Percentiles rank a stretch among this genome's conserved stretches.
These are phyloP conservation scores for Corapipo altera DNA, from an alignment of 2,113 vertebrate genomes.

Conservation along the genomic window DNA sequence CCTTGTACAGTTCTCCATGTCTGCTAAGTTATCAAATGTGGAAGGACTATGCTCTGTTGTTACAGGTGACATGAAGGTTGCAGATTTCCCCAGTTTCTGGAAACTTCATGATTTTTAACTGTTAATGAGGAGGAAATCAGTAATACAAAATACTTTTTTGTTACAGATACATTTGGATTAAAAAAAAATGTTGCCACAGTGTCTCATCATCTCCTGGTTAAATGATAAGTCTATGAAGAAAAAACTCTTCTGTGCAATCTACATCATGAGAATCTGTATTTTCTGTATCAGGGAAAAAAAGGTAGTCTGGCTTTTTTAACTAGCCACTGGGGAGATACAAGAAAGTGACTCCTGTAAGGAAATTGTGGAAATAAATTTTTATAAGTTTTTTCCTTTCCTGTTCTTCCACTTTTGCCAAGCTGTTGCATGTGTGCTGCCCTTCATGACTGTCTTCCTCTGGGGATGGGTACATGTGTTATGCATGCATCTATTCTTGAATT, in stretches of 20 bases:
- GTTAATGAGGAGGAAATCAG: neutral
- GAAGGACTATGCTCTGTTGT: neutral
- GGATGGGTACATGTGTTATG: fast-evolving
- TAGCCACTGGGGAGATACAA: neutral
- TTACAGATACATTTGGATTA: neutral
- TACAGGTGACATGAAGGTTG: neutral
- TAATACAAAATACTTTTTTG: neutral
- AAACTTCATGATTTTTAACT: neutral
- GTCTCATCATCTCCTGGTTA: neutral
- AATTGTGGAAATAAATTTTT: neutral
- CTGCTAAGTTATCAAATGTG: neutral
- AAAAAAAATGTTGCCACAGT: neutral
- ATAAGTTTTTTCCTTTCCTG: fast-evolving
- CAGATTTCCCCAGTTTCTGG: neutral
- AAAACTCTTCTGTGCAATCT: neutral
- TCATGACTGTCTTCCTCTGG: neutral
- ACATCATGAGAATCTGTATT: neutral
- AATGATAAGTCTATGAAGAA: neutral
- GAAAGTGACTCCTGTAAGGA: neutral
- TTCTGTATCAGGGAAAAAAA: neutral
- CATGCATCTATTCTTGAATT: neutral
- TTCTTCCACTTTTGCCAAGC: neutral
- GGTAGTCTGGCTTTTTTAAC: neutral
- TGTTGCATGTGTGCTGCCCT: neutral
- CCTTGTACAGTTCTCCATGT: neutral